Percentiles rank a stretch among this genome's conserved stretches.
phyloP scores from a whole-genome alignment of 2,888 invertebrate species.

The Nephrocerus scutellatus region DNA sequence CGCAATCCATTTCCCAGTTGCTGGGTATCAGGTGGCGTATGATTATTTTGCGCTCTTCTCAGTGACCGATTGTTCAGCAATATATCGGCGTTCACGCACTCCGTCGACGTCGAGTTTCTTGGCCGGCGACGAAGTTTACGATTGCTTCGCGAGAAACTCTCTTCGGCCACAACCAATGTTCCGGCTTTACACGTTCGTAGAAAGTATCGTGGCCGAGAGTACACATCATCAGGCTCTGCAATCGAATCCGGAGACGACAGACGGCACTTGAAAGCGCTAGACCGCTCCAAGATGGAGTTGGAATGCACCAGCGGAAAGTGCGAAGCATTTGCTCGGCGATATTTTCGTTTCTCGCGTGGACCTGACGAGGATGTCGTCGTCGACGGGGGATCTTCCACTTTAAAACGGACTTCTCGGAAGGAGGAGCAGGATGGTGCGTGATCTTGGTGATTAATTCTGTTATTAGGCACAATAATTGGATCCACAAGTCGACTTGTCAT shows the following conservation, averaged over 20 bases:
- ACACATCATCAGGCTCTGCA: conserved; percentile 26
- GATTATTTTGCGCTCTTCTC: conserved; percentile 1
- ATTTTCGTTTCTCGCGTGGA: conserved; percentile 37
- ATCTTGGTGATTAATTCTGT: too few species aligned
- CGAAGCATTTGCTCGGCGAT: conserved; percentile 38
- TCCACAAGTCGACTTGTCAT: conserved; percentile 1
- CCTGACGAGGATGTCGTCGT: conserved; percentile 35
- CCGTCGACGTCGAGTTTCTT: conserved; percentile 30
- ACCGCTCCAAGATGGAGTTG: conserved; percentile 41
- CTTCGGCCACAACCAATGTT: conserved; percentile 51
- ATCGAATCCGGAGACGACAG: conserved; percentile 41
- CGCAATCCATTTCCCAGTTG: too few species aligned
- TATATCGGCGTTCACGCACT: conserved; percentile 26
- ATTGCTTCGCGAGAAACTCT: conserved; percentile 41
- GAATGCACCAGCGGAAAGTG: conserved; percentile 27
- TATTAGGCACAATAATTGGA: too few species aligned
- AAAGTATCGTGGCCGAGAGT: conserved; percentile 43
- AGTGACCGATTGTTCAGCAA: conserved; percentile 16
- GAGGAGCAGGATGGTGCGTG: too few species aligned
- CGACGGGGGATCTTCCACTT: conserved; percentile 22
- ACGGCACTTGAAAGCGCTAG: conserved; percentile 40
- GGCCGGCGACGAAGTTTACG: conserved; percentile 37
- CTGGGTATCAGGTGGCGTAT: background rate
- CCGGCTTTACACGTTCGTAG: conserved; percentile 52
- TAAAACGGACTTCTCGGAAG: conserved; percentile 38